Percentiles rank a stretch among this genome's conserved stretches.
Evolutionary conservation across 1,140 invertebrate species (phyloP).

Genomic region (Calephelis virginiensis): DNA sequence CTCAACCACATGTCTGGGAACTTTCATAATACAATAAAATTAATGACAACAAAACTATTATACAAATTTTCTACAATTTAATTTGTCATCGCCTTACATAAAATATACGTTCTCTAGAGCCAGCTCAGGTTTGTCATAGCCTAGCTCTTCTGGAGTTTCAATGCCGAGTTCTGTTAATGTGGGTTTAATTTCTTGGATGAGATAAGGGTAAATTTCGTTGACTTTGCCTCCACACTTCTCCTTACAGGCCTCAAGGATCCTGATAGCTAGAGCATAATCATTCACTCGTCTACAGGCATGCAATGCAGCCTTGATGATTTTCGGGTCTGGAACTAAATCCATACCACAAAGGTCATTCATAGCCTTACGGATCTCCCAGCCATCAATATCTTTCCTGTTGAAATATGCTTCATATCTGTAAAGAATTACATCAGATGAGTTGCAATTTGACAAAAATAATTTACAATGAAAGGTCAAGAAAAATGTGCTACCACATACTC

Average conservation of each 20-base stretch:
- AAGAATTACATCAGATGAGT: conserved; percentile 33
- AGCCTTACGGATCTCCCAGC: conserved; percentile 96
- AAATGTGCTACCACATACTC: not conserved
- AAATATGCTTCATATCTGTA: conserved; percentile 91
- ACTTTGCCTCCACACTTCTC: conserved; percentile 91
- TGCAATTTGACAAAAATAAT: conserved; percentile 20
- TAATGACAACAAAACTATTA: conserved; percentile 69
- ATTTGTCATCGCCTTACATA: conserved; percentile 45
- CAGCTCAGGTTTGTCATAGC: conserved; percentile 98
- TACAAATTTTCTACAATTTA: conserved; percentile 68
- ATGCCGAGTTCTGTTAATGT: conserved; percentile 96
- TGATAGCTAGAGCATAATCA: conserved; percentile 94
- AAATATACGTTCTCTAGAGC: conserved; percentile 88
- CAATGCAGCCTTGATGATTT: conserved; percentile 94
- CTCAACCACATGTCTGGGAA: conserved; percentile 6
- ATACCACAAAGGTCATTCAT: conserved; percentile 91
- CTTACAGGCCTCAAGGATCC: conserved; percentile 95
- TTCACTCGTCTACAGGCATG: conserved; percentile 95
- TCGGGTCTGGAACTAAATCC: conserved; percentile 97
- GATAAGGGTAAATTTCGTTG: conserved; percentile 93
- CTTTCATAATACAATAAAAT: conserved; percentile 59
- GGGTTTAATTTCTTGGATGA: conserved; percentile 95
- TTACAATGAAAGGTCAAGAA: too few relatives aligned
- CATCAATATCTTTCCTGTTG: conserved; percentile 93
- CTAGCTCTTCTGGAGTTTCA: conserved; percentile 95